Evolutionary conservation across 2,888 invertebrate species (phyloP), one percentile per base, ranked within the genome.

Genomic region (Diarsia rubi): DNA sequence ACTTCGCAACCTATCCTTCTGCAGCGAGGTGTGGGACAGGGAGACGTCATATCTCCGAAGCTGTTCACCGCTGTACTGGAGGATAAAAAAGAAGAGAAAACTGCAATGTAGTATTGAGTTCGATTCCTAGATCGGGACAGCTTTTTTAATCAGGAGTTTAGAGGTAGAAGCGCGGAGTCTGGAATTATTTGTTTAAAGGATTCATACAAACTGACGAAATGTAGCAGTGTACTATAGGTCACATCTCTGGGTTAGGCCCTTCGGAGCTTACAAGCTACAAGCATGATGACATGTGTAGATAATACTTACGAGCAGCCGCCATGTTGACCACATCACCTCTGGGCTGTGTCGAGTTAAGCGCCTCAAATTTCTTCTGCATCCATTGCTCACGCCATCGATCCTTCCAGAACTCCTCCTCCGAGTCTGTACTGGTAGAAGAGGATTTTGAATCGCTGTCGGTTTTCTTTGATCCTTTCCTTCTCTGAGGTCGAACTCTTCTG

Each of bases 271-370:
- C 57, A 57, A 57, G 24, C 16, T 57, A 57, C 54, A 59, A 19
- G 9, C 31, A 59, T 59, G 57, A 19, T 31, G 24, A 14, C 12
- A 54, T 54, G 31, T 59, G 12, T 27, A 52, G 14, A 31, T 57
- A 21, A 72, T 45, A 91, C 91, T 89, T 83, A 92, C 96, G 92
- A 24, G 95, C 96, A 47, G 93, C 95, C 3, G 90, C 90, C 95
- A 96, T 95, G 71, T 95, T 95, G 14, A 96, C 91, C 0, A 79
- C 81, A 64, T 96, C 95, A 8, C 93, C 94, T 27, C 77, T 85
- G 0, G 86, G 86, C 8, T 71, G 47, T 0, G 92, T 80, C 1
- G 90, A 76, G 75, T 95, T 94, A 1, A 94, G 82, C 0, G 92
- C 93, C 69, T 93, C 91, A 47, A 90, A 82, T 72, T 93, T 93